Base-by-base conservation (phyloP, 2,797 vertebrate genomes). In the Catamblyrhynchus diadema region DNA sequence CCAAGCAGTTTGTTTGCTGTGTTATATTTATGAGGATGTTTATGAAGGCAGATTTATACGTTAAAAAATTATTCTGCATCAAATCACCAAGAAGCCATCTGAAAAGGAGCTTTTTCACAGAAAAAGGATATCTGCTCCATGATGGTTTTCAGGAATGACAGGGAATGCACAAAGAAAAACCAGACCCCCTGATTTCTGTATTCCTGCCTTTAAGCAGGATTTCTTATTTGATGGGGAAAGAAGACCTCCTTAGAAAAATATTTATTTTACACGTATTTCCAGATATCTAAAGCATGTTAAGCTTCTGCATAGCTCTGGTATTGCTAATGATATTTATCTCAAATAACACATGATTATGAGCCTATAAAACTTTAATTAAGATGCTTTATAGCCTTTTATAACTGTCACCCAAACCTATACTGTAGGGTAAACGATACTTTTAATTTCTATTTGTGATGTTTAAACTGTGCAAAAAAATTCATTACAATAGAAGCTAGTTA, bases 281-380 rank as follows among this genome's bases (percentile, higher is more conserved):
- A 95, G 44, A 18, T 90, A 85, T 30, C 47, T 53, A 33, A 92
- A 78, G 5, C 33, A 28, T 33, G 72, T 28, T 53, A 65, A 81
- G 57, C 66, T 89, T 82, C 61, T 50, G 60, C 48, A 61, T 10
- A 85, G 51, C 22, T 88, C 51, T 84, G 9, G 14, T 66, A 80
- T 53, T 74, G 42, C 67, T 81, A 82, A 72, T 59, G 65, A 28
- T 50, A 83, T 59, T 81, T 86, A 59, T 81, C 79, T 83, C 86
- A 95, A 94, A 84, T 61, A 80, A 48, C 21, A 12, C 61, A 81
- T 73, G 48, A 92, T 87, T 86, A 90, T 74, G 50, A 94, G 60
- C 77, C 62, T 69, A 79, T 90, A 92, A 95, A 94, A 93, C 65
- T 92, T 94, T 84, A 92, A 95, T 94, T 92, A 93, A 82, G 77